These are phyloP conservation scores for Pogonocichla stellata DNA, from an alignment of 2,113 vertebrate species.

Conservation along the genomic window DNA sequence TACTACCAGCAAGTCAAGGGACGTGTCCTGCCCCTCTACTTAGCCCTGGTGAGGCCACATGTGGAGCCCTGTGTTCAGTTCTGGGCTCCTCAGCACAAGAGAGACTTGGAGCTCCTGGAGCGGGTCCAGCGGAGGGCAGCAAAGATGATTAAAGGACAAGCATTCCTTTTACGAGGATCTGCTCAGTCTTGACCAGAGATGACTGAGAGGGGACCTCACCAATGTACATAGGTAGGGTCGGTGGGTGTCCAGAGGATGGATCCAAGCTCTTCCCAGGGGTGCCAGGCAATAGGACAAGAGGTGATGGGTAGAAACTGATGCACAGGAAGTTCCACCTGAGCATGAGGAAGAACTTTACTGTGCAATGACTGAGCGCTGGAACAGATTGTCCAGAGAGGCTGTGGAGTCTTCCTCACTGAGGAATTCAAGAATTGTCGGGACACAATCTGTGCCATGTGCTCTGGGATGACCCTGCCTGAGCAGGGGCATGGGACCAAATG, in stretches of 20 bases:
- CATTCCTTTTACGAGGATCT: background rate
- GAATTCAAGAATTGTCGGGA: background rate
- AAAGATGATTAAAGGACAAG: background rate
- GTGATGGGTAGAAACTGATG: background rate
- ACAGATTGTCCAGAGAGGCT: background rate
- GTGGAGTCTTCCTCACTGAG: too few relatives aligned
- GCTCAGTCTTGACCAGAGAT: background rate
- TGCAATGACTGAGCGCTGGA: background rate
- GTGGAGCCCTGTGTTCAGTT: background rate
- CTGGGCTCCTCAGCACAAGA: background rate
- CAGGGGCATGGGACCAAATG: background rate
- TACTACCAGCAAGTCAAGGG: background rate
- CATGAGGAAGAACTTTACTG: background rate
- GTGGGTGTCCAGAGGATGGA: background rate
- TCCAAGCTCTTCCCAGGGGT: accelerated
- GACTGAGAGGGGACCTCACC: background rate
- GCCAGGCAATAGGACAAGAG: background rate
- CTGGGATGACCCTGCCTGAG: background rate
- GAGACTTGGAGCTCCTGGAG: background rate
- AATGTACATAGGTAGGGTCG: accelerated
- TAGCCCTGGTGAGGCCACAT: accelerated
- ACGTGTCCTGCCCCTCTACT: too few relatives aligned
- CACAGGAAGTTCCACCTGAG: background rate
- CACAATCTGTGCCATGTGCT: background rate
- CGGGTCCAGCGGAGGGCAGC: too few relatives aligned